Evolutionary conservation across 1,140 invertebrate genomes (phyloP).

Genomic region (Caerostris extrusa): DNA sequence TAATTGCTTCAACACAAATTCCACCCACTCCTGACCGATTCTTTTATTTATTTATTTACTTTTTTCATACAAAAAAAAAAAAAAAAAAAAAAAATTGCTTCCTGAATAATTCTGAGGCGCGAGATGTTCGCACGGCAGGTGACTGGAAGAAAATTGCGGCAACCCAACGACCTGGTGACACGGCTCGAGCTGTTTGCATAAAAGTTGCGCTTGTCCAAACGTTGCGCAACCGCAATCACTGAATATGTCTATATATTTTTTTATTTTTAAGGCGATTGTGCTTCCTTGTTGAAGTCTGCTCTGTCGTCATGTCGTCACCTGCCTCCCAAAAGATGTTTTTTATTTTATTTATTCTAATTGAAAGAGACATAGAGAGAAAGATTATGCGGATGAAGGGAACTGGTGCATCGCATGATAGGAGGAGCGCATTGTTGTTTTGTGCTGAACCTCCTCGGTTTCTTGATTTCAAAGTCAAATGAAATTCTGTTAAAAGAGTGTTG

Average conservation of each 20-base stretch:
- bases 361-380: neutral
- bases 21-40: slow-evolving; percentile 14
- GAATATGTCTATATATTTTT: slow-evolving; percentile 1
- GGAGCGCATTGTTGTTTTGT: neutral
- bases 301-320: slow-evolving; percentile 14
- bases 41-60: neutral
- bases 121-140: neutral
- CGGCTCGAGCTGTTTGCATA: neutral
- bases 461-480: neutral
- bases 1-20: neutral
- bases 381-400: neutral
- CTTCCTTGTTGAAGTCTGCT: slow-evolving; percentile 62
- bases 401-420: neutral
- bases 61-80: too few relatives aligned
- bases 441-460: neutral
- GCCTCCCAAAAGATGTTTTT: neutral
- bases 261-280: neutral
- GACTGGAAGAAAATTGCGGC: slow-evolving; percentile 1
- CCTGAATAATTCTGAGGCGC: neutral
- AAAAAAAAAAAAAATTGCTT: slow-evolving; percentile 46
- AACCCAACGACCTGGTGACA: slow-evolving; percentile 67
- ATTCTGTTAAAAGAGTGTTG: neutral
- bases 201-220: slow-evolving; percentile 24
- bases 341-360: slow-evolving; percentile 9
- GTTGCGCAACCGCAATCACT: neutral